Evolutionary conservation across 2,888 invertebrate species (phyloP), one percentile per base, ranked within the genome.

Genomic region (Spilarctia lutea): DNA sequence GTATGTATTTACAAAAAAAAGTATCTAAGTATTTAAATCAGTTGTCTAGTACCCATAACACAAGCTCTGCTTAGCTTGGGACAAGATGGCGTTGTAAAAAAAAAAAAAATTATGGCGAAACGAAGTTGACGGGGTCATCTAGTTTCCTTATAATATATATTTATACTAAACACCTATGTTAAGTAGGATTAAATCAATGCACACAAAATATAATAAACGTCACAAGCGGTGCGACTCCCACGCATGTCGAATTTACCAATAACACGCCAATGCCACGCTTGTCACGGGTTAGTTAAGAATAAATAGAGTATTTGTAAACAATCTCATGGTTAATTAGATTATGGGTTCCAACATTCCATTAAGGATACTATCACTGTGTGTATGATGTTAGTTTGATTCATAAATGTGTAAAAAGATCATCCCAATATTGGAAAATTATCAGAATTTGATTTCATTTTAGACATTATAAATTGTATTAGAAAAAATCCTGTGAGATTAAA

Each of bases 171-270:
- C 39, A 35, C 35, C 30, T 48, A 52, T 48, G 20, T 69, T 82
- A 81, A 82, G 79, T 79, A 80, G 74, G 72, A 68, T 79, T n/a
- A 79, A 83, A 83, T 81, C 7, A 77, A 75, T 30, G 76, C 65
- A 78, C 73, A 76, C 77, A 77, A 7, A 80, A 78, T 63, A 18
- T 63, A 63, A 63, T 81, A 79, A 69, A 70, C 42, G 75, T 78
- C 67, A 71, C 56, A 42, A 75, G 75, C 68, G 74, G 75, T 73
- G 56, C 48, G 60, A 83, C 90, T 82, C 90, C 90, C 81, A 89
- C 91, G 89, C 89, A 85, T 89, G 86, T 80, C 91, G 79, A 91
- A 92, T 89, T 80, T 65, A 69, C 85, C 86, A 89, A 89, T 89
- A 85, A 63, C 86, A 86, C 78, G 84, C 82, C 76, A 65, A 88